Evolutionary conservation across 2,113 vertebrate genomes (phyloP).

Genomic region (Trichechus manatus): DNA sequence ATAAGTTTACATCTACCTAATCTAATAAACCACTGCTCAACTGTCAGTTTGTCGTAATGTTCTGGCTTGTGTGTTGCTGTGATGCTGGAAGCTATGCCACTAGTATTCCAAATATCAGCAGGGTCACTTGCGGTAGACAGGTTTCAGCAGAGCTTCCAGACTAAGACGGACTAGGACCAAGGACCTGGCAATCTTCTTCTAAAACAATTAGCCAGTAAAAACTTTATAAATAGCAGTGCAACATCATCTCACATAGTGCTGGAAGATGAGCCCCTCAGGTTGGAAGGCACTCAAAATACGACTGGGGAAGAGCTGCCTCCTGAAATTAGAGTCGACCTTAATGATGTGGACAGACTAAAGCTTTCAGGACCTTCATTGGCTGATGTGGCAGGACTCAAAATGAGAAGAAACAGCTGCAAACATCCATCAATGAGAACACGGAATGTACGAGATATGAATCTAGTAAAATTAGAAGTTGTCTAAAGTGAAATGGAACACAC

Average conservation of each 20-base stretch:
- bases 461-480: not conserved
- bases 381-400: not conserved
- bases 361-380: not conserved
- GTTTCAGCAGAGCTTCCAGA: not conserved
- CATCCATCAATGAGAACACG: not conserved
- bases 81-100: no score
- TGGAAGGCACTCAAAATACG: not conserved
- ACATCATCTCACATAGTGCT: not conserved
- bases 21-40: not conserved
- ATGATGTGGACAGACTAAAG: not conserved
- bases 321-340: not conserved
- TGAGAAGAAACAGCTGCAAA: not conserved
- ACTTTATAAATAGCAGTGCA: not conserved
- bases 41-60: no score
- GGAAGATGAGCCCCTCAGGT: not conserved
- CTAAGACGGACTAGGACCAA: not conserved
- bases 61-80: no score
- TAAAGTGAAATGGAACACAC: not conserved
- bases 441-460: not conserved
- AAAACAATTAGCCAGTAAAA: not conserved
- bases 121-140: no score
- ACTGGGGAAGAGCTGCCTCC: not conserved
- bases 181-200: not conserved
- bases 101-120: no score
- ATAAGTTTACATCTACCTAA: not conserved